A percentile compares a stretch with the other conserved stretches of the same genome.
phyloP scores from a whole-genome alignment of 2,113 vertebrate species.

The Chaetodon auriga region DNA sequence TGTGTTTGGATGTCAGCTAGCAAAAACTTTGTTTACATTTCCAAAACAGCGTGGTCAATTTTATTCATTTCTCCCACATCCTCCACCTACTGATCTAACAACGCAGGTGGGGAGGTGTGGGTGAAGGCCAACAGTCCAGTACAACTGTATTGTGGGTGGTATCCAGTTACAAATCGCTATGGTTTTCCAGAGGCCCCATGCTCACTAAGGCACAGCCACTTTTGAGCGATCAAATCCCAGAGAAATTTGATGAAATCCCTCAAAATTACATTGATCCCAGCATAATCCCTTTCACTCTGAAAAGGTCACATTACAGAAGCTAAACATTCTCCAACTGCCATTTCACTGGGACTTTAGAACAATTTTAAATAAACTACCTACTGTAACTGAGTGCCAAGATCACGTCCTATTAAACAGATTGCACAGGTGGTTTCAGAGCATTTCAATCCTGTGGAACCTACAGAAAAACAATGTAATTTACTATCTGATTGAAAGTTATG shows the following conservation, averaged over 20 bases:
- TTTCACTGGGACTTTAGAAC: neutral
- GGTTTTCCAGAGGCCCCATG: constrained; percentile 1
- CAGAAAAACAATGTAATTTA: neutral
- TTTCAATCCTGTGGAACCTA: neutral
- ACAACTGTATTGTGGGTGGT: constrained; percentile 26
- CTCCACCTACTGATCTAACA: constrained; percentile 39
- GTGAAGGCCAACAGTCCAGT: constrained; percentile 30
- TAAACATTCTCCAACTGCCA: neutral
- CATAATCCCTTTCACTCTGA: neutral
- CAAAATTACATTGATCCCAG: neutral
- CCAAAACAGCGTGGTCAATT: constrained; percentile 19
- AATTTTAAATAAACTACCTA: no score
- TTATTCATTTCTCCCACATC: constrained; percentile 52
- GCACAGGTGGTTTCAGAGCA: neutral
- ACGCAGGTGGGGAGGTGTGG: constrained; percentile 44
- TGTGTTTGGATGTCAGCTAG: constrained; percentile 6
- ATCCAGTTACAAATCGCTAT: neutral
- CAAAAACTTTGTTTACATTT: constrained; percentile 41
- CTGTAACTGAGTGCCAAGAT: neutral
- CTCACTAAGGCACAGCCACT: neutral
- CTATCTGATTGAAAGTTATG: neutral
- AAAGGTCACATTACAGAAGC: neutral
- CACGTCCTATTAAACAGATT: neutral
- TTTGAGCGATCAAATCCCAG: neutral
- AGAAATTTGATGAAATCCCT: neutral